These are phyloP conservation scores for Myathropa florea DNA, from an alignment of 2,888 invertebrate genomes.

Conservation along the genomic window DNA sequence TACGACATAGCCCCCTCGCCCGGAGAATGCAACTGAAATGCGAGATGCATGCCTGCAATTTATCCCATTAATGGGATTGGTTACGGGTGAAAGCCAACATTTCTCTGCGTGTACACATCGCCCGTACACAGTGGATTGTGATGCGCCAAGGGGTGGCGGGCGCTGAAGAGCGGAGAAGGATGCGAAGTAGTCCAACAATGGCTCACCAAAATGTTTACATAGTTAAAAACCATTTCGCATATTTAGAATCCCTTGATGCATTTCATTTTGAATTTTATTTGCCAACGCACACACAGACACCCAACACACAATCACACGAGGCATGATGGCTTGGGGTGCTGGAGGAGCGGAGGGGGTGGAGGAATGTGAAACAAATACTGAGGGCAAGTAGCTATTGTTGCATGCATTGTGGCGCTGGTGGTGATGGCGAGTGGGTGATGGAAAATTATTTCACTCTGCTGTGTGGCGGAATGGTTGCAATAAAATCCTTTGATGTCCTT, in stretches of 20 bases:
- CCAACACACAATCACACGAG: not conserved
- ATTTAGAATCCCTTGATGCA: slow-evolving; percentile 69
- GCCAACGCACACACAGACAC: slow-evolving; percentile 25
- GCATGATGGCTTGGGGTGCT: not conserved
- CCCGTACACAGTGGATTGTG: not conserved
- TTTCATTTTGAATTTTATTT: slow-evolving; percentile 68
- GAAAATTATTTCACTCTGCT: not conserved
- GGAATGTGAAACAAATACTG: not conserved
- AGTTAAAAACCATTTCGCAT: slow-evolving; percentile 70
- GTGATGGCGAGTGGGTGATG: not conserved
- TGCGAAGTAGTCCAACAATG: slow-evolving; percentile 57
- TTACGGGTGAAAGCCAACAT: slow-evolving; percentile 65
- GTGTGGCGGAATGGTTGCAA: not conserved
- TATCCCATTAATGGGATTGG: slow-evolving; percentile 68
- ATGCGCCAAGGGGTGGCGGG: not conserved
- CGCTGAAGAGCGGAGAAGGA: not conserved
- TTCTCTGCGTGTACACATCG: slow-evolving; percentile 28
- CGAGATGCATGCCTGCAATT: slow-evolving; percentile 65
- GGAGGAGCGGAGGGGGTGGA: not conserved
- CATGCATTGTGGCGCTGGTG: not conserved
- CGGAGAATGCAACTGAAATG: slow-evolving; percentile 55
- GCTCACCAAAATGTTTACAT: slow-evolving; percentile 69
- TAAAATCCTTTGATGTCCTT: not conserved
- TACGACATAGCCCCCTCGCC: slow-evolving; percentile 16
- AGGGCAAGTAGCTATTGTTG: not conserved